A percentile compares a stretch with the other conserved stretches of the same genome.
Evolutionary conservation across 2,888 invertebrate genomes (phyloP).

Genomic region (Ashinkailepas kermadecensis): DNA sequence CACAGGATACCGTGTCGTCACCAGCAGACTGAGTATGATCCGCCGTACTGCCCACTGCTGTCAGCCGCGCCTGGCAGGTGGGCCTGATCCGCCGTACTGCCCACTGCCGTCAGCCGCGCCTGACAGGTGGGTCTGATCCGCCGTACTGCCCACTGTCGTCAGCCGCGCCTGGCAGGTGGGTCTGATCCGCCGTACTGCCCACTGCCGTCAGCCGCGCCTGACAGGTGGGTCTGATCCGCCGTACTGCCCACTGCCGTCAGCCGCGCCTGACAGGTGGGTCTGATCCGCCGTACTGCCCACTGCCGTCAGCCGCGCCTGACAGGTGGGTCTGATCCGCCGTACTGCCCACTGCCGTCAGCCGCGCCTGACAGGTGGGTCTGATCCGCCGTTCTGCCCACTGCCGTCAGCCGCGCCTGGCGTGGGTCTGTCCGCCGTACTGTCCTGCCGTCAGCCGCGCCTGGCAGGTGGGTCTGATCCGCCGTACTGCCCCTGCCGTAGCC

Average conservation of each 20-base stretch:
- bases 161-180: neutral
- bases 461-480: neutral
- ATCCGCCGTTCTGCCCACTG: no score
- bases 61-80: neutral
- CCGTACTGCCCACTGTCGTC: no score
- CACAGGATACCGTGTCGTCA: no score
- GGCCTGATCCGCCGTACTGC: neutral
- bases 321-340: neutral
- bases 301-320: neutral
- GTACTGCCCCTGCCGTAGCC: no score
- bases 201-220: neutral
- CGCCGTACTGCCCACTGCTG: no score
- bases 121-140: neutral
- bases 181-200: no score
- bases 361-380: neutral
- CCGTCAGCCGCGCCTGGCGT: neutral
- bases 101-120: no score
- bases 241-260: no score
- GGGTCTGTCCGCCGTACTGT: neutral
- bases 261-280: neutral
- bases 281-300: no score
- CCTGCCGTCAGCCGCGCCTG: neutral
- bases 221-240: neutral
- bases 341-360: no score
- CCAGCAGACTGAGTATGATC: no score